These are phyloP conservation scores for Ganaspis sp. DNA, from an alignment of 1,140 invertebrate genomes.

Conservation along the genomic window DNA sequence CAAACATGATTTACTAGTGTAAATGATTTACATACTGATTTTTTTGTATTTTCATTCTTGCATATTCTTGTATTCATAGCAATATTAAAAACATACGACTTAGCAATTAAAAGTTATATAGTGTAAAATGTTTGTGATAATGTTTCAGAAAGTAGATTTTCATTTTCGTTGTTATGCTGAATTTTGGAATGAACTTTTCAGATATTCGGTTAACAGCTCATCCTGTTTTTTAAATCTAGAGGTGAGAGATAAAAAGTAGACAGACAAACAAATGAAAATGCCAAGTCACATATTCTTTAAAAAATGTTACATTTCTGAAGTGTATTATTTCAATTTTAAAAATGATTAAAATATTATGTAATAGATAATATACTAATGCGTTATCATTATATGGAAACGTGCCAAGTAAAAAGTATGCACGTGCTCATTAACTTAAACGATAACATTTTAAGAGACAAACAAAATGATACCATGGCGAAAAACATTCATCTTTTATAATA, in stretches of 20 bases:
- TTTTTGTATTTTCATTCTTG: no score
- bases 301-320: background rate
- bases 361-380: background rate
- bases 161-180: no score
- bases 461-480: background rate
- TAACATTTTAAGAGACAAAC: background rate
- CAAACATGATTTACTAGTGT: no score
- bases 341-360: conserved; percentile 3
- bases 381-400: background rate
- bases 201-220: background rate
- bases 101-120: no score
- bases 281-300: background rate
- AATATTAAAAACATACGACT: no score
- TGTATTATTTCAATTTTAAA: background rate
- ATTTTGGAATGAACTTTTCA: no score
- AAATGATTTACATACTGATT: no score
- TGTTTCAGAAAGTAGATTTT: no score
- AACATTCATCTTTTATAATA: background rate
- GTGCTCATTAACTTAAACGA: background rate
- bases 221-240: background rate
- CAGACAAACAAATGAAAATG: background rate
- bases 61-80: no score
- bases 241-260: background rate
- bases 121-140: no score
- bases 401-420: background rate